Evolutionary conservation across 2,797 vertebrate species (phyloP).

Genomic region (Gymnopithys bicolor): DNA sequence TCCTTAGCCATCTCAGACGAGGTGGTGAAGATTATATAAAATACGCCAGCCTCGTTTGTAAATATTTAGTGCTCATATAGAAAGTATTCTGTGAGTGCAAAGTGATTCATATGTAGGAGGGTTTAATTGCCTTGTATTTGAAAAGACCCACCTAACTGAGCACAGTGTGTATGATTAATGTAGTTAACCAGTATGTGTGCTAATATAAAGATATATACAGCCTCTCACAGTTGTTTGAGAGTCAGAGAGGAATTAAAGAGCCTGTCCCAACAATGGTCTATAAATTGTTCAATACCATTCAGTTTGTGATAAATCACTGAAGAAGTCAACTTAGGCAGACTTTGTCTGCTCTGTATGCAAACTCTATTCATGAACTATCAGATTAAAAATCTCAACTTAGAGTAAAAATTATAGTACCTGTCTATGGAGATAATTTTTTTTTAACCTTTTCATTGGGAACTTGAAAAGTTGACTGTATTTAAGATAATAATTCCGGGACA

Average conservation of each 20-base stretch:
- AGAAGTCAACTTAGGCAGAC: not conserved
- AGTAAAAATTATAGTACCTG: not conserved
- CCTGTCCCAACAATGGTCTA: not conserved
- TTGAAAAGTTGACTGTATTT: not conserved
- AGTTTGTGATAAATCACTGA: not conserved
- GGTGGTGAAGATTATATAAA: slow-evolving; percentile 1
- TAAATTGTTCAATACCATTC: not conserved
- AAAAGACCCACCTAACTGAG: slow-evolving; percentile 45
- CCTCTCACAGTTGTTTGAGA: not conserved
- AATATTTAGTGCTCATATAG: slow-evolving; percentile 33
- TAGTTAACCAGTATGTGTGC: not conserved
- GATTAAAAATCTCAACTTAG: not conserved
- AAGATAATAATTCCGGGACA: not conserved
- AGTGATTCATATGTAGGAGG: slow-evolving; percentile 37
- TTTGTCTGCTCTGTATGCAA: not conserved
- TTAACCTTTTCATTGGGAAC: not conserved
- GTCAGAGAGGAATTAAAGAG: not conserved
- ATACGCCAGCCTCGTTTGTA: slow-evolving; percentile 34
- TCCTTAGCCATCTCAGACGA: not conserved
- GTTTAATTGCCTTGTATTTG: slow-evolving; percentile 25
- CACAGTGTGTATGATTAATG: not conserved
- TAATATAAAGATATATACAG: not conserved
- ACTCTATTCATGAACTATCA: not conserved
- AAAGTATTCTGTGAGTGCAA: slow-evolving; percentile 35
- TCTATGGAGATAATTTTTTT: not conserved